Evolutionary conservation across 2,888 invertebrate species (phyloP).

Genomic region (Euplagia quadripunctaria): DNA sequence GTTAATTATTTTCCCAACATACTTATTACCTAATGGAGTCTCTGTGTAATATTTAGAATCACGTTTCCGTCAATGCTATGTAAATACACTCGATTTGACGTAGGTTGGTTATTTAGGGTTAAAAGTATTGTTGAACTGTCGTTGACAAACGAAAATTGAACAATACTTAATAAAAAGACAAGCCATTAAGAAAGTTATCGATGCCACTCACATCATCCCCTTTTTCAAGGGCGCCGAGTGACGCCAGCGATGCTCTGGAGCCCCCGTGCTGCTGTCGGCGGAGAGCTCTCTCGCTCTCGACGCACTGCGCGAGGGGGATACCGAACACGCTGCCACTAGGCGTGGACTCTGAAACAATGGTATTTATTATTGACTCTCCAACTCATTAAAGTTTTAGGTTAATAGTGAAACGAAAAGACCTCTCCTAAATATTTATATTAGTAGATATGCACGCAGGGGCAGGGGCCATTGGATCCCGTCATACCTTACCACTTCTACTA

Average conservation of each 20-base stretch:
- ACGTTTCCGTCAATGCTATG: too few species aligned
- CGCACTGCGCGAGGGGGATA: slow-evolving; percentile 93
- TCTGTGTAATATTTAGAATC: too few species aligned
- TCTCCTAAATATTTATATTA: neutral
- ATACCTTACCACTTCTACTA: too few species aligned
- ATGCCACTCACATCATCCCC: slow-evolving; percentile 85
- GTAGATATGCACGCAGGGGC: too few species aligned
- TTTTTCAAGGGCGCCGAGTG: slow-evolving; percentile 87
- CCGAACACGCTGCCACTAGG: slow-evolving; percentile 92
- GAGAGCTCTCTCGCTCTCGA: slow-evolving; percentile 91
- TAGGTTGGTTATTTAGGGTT: too few species aligned
- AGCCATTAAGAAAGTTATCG: neutral
- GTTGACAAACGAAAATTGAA: too few species aligned
- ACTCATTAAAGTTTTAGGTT: neutral
- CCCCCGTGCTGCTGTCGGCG: slow-evolving; percentile 85
- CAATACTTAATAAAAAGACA: neutral
- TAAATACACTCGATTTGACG: too few species aligned
- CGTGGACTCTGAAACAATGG: slow-evolving; percentile 65
- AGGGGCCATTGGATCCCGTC: too few species aligned
- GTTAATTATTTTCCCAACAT: neutral
- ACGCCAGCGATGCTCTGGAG: slow-evolving; percentile 92
- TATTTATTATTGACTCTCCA: neutral
- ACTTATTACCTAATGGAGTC: too few species aligned
- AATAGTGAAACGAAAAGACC: neutral
- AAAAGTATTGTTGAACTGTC: too few species aligned